Percentiles rank a stretch among this genome's conserved stretches.
These are phyloP conservation scores for Pteronotus mesoamericanus DNA, from an alignment of 2,797 vertebrate genomes.

Conservation along the genomic window DNA sequence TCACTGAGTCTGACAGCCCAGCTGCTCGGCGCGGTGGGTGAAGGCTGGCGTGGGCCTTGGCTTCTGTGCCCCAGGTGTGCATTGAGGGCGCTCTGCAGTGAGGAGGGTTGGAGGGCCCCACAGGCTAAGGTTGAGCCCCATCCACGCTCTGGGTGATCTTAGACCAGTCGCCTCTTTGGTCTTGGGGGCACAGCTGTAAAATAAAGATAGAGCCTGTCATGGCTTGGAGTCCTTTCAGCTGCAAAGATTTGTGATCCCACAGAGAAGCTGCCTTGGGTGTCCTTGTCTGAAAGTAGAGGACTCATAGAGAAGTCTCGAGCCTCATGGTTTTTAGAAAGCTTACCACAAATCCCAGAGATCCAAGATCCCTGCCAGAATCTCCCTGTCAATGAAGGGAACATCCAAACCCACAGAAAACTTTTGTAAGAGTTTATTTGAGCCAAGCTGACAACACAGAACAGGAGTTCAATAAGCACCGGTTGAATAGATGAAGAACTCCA, in stretches of 20 bases:
- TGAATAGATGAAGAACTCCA: not conserved
- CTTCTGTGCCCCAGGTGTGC: not conserved
- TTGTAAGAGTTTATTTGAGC: not conserved
- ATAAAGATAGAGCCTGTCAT: not conserved
- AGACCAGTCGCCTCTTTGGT: not conserved
- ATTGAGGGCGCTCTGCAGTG: not conserved
- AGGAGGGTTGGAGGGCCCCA: not conserved
- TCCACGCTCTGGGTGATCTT: not conserved
- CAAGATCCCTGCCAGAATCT: not conserved
- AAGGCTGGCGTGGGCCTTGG: not conserved
- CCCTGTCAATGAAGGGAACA: not conserved
- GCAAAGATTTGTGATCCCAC: not conserved
- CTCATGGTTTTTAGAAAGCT: not conserved
- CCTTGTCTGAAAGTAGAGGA: not conserved
- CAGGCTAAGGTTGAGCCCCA: not conserved
- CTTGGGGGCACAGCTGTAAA: not conserved
- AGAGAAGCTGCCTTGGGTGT: not conserved
- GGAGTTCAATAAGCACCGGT: not conserved
- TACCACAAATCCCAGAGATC: not conserved
- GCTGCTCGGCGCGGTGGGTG: rapidly evolving
- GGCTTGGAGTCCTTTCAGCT: not conserved
- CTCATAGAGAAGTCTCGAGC: not conserved
- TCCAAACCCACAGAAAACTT: not conserved
- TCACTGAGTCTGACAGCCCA: not conserved
- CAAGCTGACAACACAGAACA: not conserved